phyloP scores from a whole-genome alignment of 2,888 invertebrate species.

The Sinohyriopsis cumingii region DNA sequence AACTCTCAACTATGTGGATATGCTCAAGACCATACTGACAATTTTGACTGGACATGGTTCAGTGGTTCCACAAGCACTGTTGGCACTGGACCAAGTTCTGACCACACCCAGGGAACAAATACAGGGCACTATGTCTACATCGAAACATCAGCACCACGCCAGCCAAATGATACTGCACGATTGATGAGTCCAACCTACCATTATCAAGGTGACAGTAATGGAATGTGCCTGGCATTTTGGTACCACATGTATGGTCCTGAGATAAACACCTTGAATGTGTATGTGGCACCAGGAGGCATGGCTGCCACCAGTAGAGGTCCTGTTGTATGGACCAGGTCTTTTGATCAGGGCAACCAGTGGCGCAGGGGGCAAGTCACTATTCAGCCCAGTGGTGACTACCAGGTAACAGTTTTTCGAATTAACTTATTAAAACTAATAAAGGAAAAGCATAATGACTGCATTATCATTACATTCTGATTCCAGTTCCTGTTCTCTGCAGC shows the following conservation, averaged over 20 bases:
- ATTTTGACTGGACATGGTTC: slow-evolving; percentile 53
- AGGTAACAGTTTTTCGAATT: slow-evolving; percentile 33
- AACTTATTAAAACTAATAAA: no score
- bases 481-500: no score
- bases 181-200: slow-evolving; percentile 44
- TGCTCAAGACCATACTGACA: slow-evolving; percentile 42
- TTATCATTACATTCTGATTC: no score
- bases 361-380: slow-evolving; percentile 47
- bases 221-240: slow-evolving; percentile 52
- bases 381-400: slow-evolving; percentile 41
- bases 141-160: slow-evolving; percentile 52
- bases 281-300: slow-evolving; percentile 29
- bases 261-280: slow-evolving; percentile 53
- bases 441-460: no score
- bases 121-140: slow-evolving; percentile 58
- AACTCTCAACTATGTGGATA: slow-evolving; percentile 45
- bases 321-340: slow-evolving; percentile 51
- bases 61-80: slow-evolving; percentile 40
- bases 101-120: slow-evolving; percentile 52
- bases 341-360: slow-evolving; percentile 60
- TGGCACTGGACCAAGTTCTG: slow-evolving; percentile 56
- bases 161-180: slow-evolving; percentile 48
- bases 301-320: slow-evolving; percentile 12
- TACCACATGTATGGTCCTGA: slow-evolving; percentile 61
- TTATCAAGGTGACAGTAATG: slow-evolving; percentile 19